These are phyloP conservation scores for Acrobeloides nanus DNA, from an alignment of 2,888 invertebrate genomes.

Conservation along the genomic window DNA sequence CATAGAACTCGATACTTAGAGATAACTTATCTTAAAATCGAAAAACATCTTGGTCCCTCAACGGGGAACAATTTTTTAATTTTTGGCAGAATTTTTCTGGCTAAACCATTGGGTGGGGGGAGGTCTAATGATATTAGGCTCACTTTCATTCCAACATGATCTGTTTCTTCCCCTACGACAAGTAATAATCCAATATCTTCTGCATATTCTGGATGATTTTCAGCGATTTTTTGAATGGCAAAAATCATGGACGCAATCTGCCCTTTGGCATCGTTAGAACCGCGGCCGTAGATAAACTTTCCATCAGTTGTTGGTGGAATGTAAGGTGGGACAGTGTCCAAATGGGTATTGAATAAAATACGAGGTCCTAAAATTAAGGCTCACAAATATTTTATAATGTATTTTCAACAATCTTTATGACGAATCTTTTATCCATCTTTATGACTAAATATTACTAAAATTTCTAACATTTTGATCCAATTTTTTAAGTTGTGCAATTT, in stretches of 20 bases:
- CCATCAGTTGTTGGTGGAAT: conserved; percentile 35
- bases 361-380: conserved; percentile 15
- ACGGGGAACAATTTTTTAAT: background rate
- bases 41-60: no score
- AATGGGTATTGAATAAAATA: conserved; percentile 45
- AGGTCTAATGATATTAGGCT: conserved; percentile 12
- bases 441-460: no score
- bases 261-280: conserved; percentile 49
- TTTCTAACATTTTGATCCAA: no score
- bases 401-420: conserved; percentile 1
- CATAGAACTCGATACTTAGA: no score
- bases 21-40: no score
- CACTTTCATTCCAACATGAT: conserved; percentile 48
- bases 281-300: conserved; percentile 40
- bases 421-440: no score
- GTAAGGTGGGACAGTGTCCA: conserved; percentile 52
- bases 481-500: no score
- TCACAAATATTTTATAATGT: background rate
- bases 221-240: conserved; percentile 32
- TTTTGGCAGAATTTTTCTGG: no score
- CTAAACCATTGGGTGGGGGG: background rate
- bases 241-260: conserved; percentile 46
- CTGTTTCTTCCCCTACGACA: conserved; percentile 48
- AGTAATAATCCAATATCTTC: conserved; percentile 40
- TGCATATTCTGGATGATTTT: conserved; percentile 27